A percentile compares a stretch with the other conserved stretches of the same genome.
These are phyloP conservation scores for Zosterops hypoxanthus DNA, from an alignment of 2,113 vertebrate genomes.

Conservation along the genomic window DNA sequence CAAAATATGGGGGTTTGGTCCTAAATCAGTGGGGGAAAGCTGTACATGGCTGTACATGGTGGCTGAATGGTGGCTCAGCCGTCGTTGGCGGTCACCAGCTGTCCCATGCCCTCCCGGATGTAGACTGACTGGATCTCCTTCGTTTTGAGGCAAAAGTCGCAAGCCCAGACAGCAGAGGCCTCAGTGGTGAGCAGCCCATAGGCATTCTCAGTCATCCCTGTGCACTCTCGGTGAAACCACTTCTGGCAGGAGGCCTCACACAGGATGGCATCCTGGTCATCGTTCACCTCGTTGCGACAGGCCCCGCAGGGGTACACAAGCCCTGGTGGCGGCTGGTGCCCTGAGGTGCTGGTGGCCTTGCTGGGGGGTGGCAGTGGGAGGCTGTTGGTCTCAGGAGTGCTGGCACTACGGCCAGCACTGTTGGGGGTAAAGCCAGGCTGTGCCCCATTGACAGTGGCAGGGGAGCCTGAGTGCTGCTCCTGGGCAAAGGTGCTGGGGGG, in stretches of 20 bases:
- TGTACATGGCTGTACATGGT: rapidly evolving
- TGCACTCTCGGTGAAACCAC: slow-evolving; percentile 98
- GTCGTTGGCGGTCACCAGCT: slow-evolving; percentile 93
- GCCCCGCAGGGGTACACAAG: slow-evolving; percentile 92
- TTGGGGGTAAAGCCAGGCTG: slow-evolving; percentile 64
- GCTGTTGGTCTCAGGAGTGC: slow-evolving; percentile 80
- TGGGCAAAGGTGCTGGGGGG: slow-evolving; percentile 60
- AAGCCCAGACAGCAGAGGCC: slow-evolving; percentile 95
- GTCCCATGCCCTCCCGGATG: slow-evolving; percentile 92
- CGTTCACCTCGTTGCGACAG: slow-evolving; percentile 92
- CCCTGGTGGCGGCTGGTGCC: slow-evolving; percentile 73
- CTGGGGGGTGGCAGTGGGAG: background rate
- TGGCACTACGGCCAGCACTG: slow-evolving; percentile 50
- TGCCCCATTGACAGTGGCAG: slow-evolving; percentile 72
- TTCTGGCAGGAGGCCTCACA: slow-evolving; percentile 97
- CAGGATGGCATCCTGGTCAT: slow-evolving; percentile 96
- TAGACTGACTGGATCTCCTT: slow-evolving; percentile 98
- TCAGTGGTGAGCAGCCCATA: slow-evolving; percentile 95
- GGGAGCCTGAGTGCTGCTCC: slow-evolving; percentile 74
- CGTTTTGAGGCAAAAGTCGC: slow-evolving; percentile 97
- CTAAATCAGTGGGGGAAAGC: background rate
- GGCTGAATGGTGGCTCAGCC: slow-evolving; percentile 70
- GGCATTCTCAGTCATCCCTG: slow-evolving; percentile 93
- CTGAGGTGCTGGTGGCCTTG: slow-evolving; percentile 5
- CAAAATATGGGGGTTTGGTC: slow-evolving; percentile 65